phyloP scores from a whole-genome alignment of 2,888 invertebrate species.

The Troilus luridus region DNA sequence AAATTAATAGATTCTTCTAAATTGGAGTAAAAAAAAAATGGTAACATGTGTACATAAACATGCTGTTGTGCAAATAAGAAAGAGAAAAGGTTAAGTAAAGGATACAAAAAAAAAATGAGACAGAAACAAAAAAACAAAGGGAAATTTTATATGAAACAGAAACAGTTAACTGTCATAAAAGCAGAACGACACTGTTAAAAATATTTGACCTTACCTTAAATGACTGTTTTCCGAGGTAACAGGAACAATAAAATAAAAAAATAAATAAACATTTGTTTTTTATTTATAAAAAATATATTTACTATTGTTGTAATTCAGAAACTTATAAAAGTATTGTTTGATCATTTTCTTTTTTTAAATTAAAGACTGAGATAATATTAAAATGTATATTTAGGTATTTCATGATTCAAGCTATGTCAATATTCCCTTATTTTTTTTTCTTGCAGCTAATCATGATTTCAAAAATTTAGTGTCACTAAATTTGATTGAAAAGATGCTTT shows the following conservation, averaged over 20 bases:
- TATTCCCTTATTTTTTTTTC: too few species aligned
- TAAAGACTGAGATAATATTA: too few species aligned
- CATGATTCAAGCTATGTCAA: too few species aligned
- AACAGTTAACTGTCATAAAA: slow-evolving; percentile 57
- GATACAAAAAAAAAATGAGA: slow-evolving; percentile 59
- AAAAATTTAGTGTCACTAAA: too few species aligned
- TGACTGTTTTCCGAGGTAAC: slow-evolving; percentile 66
- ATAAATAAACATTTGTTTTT: slow-evolving; percentile 50
- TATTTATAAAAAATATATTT: not conserved
- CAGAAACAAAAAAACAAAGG: slow-evolving; percentile 63
- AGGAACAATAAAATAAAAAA: slow-evolving; percentile 60
- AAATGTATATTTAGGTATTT: too few species aligned
- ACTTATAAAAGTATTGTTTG: not conserved
- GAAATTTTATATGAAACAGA: slow-evolving; percentile 54
- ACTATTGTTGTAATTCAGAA: not conserved
- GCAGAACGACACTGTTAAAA: slow-evolving; percentile 58
- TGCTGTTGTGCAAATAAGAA: slow-evolving; percentile 22
- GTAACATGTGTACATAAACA: not conserved
- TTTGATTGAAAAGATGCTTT: too few species aligned
- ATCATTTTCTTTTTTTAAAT: not conserved
- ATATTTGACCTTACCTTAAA: slow-evolving; percentile 67
- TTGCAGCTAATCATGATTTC: too few species aligned
- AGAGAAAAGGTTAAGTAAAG: not conserved
- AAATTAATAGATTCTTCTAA: not conserved
- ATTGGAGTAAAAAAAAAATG: not conserved